These are phyloP conservation scores for Drosophila sechellia DNA, from an alignment of 1,140 invertebrate genomes.

Conservation along the genomic window DNA sequence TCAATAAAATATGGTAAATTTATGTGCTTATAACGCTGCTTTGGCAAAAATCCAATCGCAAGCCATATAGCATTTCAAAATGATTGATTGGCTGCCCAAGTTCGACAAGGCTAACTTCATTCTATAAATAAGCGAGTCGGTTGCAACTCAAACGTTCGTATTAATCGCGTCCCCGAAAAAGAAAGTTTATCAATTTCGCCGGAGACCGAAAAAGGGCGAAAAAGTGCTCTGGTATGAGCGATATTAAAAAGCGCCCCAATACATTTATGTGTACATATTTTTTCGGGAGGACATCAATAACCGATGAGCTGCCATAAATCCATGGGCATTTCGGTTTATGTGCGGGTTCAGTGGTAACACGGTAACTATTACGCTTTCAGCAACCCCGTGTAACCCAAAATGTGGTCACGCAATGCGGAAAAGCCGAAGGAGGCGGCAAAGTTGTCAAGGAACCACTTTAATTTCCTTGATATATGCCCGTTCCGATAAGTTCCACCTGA, in stretches of 20 bases:
- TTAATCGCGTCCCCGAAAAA: constrained; percentile 23
- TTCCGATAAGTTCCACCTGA: constrained; percentile 73
- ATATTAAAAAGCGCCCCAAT: constrained; percentile 46
- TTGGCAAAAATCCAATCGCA: not conserved
- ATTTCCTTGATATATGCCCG: constrained; percentile 73
- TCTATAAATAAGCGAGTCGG: constrained; percentile 35
- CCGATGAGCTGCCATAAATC: constrained; percentile 65
- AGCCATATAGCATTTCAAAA: constrained; percentile 18
- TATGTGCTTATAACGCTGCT: constrained; percentile 1
- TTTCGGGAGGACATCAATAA: constrained; percentile 56
- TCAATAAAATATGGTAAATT: not conserved
- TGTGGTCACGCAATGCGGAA: constrained; percentile 26
- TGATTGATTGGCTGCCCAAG: constrained; percentile 35
- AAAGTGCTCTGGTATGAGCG: constrained; percentile 11
- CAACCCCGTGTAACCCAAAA: constrained; percentile 12
- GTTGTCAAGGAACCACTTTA: constrained; percentile 55
- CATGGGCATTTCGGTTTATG: constrained; percentile 42
- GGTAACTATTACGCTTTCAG: constrained; percentile 43
- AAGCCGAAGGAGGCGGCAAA: constrained; percentile 5
- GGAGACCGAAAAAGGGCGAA: not conserved
- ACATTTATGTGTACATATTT: constrained; percentile 33
- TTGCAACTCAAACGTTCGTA: constrained; percentile 24
- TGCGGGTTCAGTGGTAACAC: constrained; percentile 1
- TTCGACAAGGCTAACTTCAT: constrained; percentile 14
- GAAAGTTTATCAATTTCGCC: constrained; percentile 40